Evolutionary conservation across 2,113 vertebrate genomes (phyloP), one percentile per base, ranked within the genome.

Genomic region (Rhagologus leucostigma): DNA sequence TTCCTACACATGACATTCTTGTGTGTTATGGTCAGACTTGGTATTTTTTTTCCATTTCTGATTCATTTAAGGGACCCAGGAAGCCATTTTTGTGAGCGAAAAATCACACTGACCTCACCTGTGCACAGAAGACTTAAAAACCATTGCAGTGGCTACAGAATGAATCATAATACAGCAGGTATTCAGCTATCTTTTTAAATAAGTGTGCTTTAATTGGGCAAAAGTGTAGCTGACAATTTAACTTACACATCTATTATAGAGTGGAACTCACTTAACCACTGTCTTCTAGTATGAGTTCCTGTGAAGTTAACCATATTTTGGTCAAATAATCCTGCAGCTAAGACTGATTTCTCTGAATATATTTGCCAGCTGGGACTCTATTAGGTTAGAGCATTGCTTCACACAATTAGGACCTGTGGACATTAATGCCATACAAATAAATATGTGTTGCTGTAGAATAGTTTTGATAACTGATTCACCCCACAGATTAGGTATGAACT

Each of bases 401-500:
- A 57, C 1, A 2, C 64, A 89, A 49, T 87, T 60, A 90, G 75
- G 64, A 90, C 52, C 13, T 1, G 1, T 75, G 60, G 71, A 39
- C 44, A 59, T 42, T 70, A 70, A 78, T 19, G 52, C 81, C 52
- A 78, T 46, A 75, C 29, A 74, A 91, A 94, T 86, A 90, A 93
- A 89, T 70, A 77, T 42, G 53, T 15, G 32, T 71, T 83, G 42
- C 55, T 84, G 37, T 49, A 88, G 60, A 90, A 87, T 37, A 80
- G 21, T 84, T 95, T 71, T 46, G 41, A 53, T 90, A 90, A 96
- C 91, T 76, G 90, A 87, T 93, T 92, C 22, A 93, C 60, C 8
- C 20, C 16, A 42, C 23, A 78, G 64, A 73, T 78, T 78, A 92
- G 64, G 26, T 49, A 78, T 33, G 37, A 92, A 78, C 26, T 92